Evolutionary conservation across 2,888 invertebrate genomes (phyloP), one percentile per base, ranked within the genome.

Genomic region (Chrysotoxum bicinctum): DNA sequence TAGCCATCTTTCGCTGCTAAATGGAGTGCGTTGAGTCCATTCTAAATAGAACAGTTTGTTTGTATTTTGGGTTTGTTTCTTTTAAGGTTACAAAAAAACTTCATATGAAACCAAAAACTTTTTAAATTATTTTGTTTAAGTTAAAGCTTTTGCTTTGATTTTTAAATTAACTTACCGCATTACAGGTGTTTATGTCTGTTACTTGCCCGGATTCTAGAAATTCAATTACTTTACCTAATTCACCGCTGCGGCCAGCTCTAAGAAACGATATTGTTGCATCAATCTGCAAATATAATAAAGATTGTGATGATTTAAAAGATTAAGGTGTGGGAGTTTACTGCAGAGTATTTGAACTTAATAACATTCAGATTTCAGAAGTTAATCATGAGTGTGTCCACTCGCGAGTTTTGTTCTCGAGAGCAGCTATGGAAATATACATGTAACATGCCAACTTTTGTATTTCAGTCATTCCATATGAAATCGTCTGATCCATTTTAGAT

Each of bases 1-100:
- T 98, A 99, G 21, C 99, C 99, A 94, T 99, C 99, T 93, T 99
- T 99, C 78, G 99, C 97, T 60, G 99, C 98, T 90, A 99, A 94
- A 92, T 99, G 99, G 88, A 99, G 94, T 45, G 99, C 99, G 92
- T 99, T 99, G 89, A 99, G 93, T 78, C 99, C 99, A 92, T 99
- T 99, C 97, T 98, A 93, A 26, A 93, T 92, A 88, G 86, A 89
- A 89, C 88, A 87, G 87, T 82, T 81, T 48, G 35, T 14, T 26
- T 30, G n/a, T 21, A 54, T 23, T 45, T 50, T 50, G 26, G 8
- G 10, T 73, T 48, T 35, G 5, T 58, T 58, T 23, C 16, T n/a
- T 40, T 43, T 43, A 40, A 9, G n/a, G 19, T 50, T 16, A 14
- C 30, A 64, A 30, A 30, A 45, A 19, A 45, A 19, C 45, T 45